phyloP scores from a whole-genome alignment of 2,113 vertebrate genomes.

The Hepsetus odoe region DNA sequence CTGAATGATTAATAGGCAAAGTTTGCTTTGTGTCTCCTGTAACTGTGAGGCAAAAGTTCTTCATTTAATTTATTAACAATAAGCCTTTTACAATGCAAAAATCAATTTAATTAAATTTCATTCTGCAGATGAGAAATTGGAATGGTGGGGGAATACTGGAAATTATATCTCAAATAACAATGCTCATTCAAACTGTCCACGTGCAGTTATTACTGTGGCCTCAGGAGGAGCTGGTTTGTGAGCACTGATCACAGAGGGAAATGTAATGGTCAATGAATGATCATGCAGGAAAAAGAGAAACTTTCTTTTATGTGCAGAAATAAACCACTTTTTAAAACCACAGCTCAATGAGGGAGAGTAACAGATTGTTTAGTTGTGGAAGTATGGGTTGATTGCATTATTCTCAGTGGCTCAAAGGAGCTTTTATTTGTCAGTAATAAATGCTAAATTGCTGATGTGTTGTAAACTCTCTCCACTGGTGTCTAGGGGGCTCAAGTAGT shows the following conservation, averaged over 20 bases:
- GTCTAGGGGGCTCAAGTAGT: conserved; percentile 28
- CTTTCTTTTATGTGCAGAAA: conserved; percentile 45
- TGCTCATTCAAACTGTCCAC: conserved; percentile 21
- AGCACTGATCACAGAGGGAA: conserved; percentile 44
- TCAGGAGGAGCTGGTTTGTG: conserved; percentile 31
- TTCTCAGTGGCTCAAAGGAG: conserved; percentile 44
- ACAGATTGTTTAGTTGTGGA: conserved; percentile 57
- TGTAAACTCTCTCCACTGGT: conserved; percentile 47
- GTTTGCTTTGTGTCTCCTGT: no score
- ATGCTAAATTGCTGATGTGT: conserved; percentile 62
- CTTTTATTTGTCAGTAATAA: conserved; percentile 50
- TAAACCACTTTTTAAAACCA: not conserved
- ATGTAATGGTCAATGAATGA: conserved; percentile 54
- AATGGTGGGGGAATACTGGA: conserved; percentile 8
- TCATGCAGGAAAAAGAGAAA: conserved; percentile 26
- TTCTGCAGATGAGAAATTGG: not conserved
- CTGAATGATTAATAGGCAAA: not conserved
- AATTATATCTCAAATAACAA: not conserved
- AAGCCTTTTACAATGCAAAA: not conserved
- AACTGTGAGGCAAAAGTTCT: not conserved
- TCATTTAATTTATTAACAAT: not conserved
- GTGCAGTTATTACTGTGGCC: conserved; percentile 26
- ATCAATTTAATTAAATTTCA: conserved; percentile 5
- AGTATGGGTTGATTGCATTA: conserved; percentile 50
- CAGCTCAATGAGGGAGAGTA: conserved; percentile 46